Conservation (phyloP, 2,888 invertebrate species). For the Caenorhabditis afra region DNA sequence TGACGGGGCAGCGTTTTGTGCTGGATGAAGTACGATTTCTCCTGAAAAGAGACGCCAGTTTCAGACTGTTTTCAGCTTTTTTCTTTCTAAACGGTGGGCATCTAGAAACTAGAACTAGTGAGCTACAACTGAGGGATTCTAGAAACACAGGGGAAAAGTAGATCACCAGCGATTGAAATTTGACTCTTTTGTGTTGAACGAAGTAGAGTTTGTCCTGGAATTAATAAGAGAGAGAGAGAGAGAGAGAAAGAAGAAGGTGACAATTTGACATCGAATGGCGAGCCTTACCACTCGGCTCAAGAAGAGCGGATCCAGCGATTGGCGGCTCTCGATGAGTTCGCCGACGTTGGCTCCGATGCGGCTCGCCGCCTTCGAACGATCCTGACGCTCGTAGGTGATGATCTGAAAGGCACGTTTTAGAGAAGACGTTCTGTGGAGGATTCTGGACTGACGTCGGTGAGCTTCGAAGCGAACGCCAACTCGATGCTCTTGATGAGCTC, state of each 20-base stretch:
- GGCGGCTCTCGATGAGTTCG: slow-evolving; percentile 48
- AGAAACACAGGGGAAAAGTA: too few relatives aligned
- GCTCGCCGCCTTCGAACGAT: slow-evolving; percentile 50
- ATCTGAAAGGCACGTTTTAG: slow-evolving; percentile 23
- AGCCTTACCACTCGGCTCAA: slow-evolving; percentile 42
- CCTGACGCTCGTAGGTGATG: slow-evolving; percentile 53
- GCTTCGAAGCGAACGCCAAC: slow-evolving; percentile 50
- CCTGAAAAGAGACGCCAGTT: too few relatives aligned
- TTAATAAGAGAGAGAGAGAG: too few relatives aligned
- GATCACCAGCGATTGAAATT: slow-evolving; percentile 19
- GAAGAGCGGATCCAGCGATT: slow-evolving; percentile 46
- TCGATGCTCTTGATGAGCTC: slow-evolving; percentile 58
- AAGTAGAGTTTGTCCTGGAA: slow-evolving; percentile 46
- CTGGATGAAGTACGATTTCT: slow-evolving; percentile 59
- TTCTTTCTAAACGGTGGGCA: too few relatives aligned
- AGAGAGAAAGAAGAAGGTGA: too few relatives aligned
- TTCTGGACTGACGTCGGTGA: slow-evolving; percentile 54
- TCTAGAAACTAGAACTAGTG: too few relatives aligned
- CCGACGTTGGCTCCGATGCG: slow-evolving; percentile 56
- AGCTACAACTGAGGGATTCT: too few relatives aligned
- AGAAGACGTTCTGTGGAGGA: background rate
- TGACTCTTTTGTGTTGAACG: slow-evolving; percentile 37
- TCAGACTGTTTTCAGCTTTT: too few relatives aligned
- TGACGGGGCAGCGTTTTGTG: slow-evolving; percentile 56
- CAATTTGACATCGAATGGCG: too few relatives aligned